Base-by-base conservation (phyloP, 2,888 invertebrate genomes). In the Eutolmus rufibarbis region DNA sequence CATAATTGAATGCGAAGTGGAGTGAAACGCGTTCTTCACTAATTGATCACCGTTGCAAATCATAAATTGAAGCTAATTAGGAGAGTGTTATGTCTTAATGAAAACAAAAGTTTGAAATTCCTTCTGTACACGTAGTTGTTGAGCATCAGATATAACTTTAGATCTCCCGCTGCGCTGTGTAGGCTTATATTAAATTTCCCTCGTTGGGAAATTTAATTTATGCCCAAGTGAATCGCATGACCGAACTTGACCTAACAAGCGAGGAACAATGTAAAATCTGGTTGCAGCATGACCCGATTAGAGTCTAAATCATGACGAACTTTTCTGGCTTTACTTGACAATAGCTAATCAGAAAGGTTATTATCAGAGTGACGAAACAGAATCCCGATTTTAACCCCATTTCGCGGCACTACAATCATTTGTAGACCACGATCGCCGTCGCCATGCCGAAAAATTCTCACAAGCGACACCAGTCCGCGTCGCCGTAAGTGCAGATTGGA, bases 281-380 rank as follows among this genome's bases (percentile, higher is more conserved):
- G 78, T 66, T 14, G 78, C 78, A n/a, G 43, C 23, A 12, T 28
- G 28, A 66, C 28, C 12, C 23, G 66, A 23, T 28, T 23, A 28
- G 12, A 66, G 8, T 8, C 66, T 28, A 66, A 66, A 19, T 66
- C 23, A 66, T 66, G 66, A n/a, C 19, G 66, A 66, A 4, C 19
- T 2, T 66, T 66, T 78, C 78, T 37, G 40, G 12, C 9, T 12
- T 40, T 40, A 43, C 78, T 40, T 78, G 78, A 78, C 78, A 78
- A 78, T 78, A 78, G 78, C 12, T 78, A 40, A 34, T 78, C 78
- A 78, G 78, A 43, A 78, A 78, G 78, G 78, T 78, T 78, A 78
- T 78, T 78, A 40, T 78, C 43, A 78, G 40, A 78, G 78, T 78
- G 78, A 23, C 28, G 78, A 40, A 78, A 40, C 23, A 19, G 43